Percentiles rank a stretch among this genome's conserved stretches.
phyloP scores from a whole-genome alignment of 1,140 invertebrate genomes.

The Pseudomyrmex gracilis region DNA sequence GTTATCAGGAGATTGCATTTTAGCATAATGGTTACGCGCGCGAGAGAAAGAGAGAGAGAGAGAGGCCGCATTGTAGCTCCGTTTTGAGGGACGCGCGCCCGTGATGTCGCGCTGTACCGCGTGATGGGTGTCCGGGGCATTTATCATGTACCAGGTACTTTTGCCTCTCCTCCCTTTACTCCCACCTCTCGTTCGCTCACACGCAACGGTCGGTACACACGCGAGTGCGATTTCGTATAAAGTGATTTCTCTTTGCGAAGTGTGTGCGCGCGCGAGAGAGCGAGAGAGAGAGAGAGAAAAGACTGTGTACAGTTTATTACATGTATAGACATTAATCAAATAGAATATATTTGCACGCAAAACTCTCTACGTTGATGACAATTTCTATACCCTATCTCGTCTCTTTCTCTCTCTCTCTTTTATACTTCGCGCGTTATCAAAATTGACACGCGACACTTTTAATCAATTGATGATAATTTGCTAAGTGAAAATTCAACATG shows the following conservation, averaged over 20 bases:
- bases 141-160: slow-evolving; percentile 73
- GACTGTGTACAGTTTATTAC: too few species aligned
- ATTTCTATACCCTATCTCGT: not conserved
- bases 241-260: not conserved
- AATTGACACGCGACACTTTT: not conserved
- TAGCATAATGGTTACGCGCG: slow-evolving; percentile 74
- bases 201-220: not conserved
- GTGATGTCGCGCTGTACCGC: slow-evolving; percentile 65
- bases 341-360: not conserved
- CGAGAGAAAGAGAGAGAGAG: too few species aligned
- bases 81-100: slow-evolving; percentile 68
- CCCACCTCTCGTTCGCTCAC: not conserved
- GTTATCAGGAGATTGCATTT: slow-evolving; percentile 80
- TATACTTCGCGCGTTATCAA: not conserved
- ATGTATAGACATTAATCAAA: not conserved
- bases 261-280: too few species aligned
- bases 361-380: not conserved
- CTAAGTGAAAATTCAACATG: not conserved
- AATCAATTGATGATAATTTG: not conserved
- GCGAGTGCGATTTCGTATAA: not conserved
- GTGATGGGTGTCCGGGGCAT: slow-evolving; percentile 71
- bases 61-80: slow-evolving; percentile 62
- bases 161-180: not conserved
- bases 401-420: not conserved
- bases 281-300: too few species aligned